Conservation (phyloP, 2,113 vertebrate species). For the Setophaga kirtlandii region DNA sequence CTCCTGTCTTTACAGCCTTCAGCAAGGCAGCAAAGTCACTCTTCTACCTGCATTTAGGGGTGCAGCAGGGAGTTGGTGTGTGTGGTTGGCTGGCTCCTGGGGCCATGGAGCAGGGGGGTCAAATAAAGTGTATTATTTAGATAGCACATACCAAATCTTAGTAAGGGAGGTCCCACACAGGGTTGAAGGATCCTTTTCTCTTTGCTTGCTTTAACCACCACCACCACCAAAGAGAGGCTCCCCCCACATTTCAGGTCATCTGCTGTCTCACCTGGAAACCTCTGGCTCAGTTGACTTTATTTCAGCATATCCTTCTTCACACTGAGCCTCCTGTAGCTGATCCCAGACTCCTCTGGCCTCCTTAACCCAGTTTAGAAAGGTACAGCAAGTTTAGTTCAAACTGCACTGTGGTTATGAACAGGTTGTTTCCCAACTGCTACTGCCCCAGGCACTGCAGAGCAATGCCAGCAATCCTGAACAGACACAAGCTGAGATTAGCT, state of each 20-base stretch:
- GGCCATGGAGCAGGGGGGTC: not conserved
- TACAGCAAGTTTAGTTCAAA: not conserved
- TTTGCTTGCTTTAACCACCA: not conserved
- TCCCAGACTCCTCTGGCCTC: not conserved
- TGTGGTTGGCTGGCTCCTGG: not conserved
- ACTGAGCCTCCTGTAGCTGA: not conserved
- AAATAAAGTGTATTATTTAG: not conserved
- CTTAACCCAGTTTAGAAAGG: not conserved
- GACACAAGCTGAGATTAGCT: conserved; percentile 30
- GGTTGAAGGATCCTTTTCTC: not conserved
- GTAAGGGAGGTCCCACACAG: not conserved
- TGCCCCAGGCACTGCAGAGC: not conserved
- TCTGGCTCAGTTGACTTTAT: not conserved
- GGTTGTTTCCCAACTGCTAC: not conserved
- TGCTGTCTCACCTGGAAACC: not conserved
- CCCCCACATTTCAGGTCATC: not conserved
- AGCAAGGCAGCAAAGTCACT: not conserved
- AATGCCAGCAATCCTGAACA: not conserved
- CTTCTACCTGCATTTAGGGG: not conserved
- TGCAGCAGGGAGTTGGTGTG: not conserved
- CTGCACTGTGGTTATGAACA: not conserved
- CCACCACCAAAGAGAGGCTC: not conserved
- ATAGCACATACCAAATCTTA: not conserved
- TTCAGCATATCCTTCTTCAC: not conserved
- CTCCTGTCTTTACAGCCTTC: not conserved